Base-by-base conservation (phyloP, 2,797 vertebrate genomes). In the Eulemur mongoz region DNA sequence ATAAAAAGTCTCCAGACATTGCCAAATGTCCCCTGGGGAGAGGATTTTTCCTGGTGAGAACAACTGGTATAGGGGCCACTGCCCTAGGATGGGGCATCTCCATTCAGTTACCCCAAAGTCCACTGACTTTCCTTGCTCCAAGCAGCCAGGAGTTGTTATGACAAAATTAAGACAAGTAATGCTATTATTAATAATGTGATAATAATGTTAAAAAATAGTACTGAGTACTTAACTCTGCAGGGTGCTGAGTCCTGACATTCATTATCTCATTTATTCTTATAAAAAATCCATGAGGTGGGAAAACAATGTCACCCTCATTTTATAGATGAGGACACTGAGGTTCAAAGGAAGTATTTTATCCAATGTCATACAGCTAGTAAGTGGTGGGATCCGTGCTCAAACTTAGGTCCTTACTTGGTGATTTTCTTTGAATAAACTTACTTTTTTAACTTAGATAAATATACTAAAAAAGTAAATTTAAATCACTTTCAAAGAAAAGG, bases 381-480 rank as follows among this genome's bases (percentile, higher is more conserved):
- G n/a, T 54, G 52, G 6, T 18, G 11, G 54, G 20, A 2, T 89
- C 63, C 75, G 27, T 61, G 30, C 83, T 95, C 40, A 93, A 52
- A 70, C 15, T 3, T 25, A 63, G 25, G 59, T 73, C 78, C 70
- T 83, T 82, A 69, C 70, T 93, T 81, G 59, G 48, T 54, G 25
- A 57, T 96, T 89, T 83, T 57, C 67, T 95, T 59, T 81, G 40
- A 75, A 86, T 80, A 76, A 61, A 54, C 35, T 86, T 61, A 70
- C n/a, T 90, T 92, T 92, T 85, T 82, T 50, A 86, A 89, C 52
- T 91, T 73, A 84, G 20, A 85, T 48, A 50, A 50, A 86, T 81
- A 87, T 87, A 63, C 52, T 81, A 70, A n/a, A 57, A 84, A 91
- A 93, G 75, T 86, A 78, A 95, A 82, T 65, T 85, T 65, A 85